Conservation (phyloP, 2,113 vertebrate genomes). For the Maccullochella peelii region DNA sequence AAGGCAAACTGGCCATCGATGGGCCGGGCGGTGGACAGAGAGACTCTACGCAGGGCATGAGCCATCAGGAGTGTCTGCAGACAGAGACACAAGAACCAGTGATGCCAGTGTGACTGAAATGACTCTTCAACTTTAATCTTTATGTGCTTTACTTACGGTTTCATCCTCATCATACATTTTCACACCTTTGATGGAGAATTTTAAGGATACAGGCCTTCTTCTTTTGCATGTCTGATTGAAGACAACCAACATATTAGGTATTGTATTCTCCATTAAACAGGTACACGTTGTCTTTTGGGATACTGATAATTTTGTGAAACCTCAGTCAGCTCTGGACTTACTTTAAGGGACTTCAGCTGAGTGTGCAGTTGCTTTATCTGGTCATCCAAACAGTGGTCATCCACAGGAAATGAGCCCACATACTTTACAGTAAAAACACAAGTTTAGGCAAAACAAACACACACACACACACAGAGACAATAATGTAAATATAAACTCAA, state of each 20-base stretch:
- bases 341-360: conserved; percentile 88
- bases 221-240: conserved; percentile 84
- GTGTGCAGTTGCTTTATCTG: conserved; percentile 85
- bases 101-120: not conserved
- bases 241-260: not conserved
- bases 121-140: too few relatives aligned
- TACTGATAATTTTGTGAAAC: not conserved
- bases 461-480: not conserved
- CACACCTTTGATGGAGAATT: conserved; percentile 92
- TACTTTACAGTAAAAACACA: conserved; percentile 82
- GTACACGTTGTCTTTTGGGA: not conserved
- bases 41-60: conserved; percentile 90
- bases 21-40: conserved; percentile 88
- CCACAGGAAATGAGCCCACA: conserved; percentile 92
- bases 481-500: not conserved
- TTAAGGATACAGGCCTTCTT: conserved; percentile 87
- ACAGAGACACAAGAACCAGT: not conserved
- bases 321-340: conserved; percentile 58
- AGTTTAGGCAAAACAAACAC: not conserved
- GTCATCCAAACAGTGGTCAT: conserved; percentile 88
- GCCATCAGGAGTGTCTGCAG: conserved; percentile 93
- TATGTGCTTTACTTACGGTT: conserved; percentile 82
- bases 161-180: conserved; percentile 93
- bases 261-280: not conserved
- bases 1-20: conserved; percentile 91